phyloP scores from a whole-genome alignment of 2,888 invertebrate species.

The Panzeria rudis region DNA sequence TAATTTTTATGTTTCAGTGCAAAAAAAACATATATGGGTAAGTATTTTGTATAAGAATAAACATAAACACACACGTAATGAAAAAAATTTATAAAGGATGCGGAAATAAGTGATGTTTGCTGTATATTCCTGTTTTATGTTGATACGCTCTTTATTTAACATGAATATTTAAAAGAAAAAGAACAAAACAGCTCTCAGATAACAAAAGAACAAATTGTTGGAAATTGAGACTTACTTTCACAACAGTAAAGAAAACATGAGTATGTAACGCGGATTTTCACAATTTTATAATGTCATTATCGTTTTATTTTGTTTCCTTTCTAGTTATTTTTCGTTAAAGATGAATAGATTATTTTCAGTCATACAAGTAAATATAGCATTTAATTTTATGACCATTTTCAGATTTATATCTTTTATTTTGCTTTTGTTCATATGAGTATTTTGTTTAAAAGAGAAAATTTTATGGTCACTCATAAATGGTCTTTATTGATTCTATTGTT shows the following conservation, averaged over 20 bases:
- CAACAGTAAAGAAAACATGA: slow-evolving; percentile 16
- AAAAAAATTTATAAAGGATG: slow-evolving; percentile 32
- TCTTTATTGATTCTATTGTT: slow-evolving; percentile 66
- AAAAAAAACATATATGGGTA: background rate
- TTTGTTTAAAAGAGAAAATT: slow-evolving; percentile 35
- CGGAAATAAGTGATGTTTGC: slow-evolving; percentile 62
- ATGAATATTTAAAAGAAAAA: slow-evolving; percentile 2
- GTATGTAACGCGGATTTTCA: background rate
- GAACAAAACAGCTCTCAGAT: slow-evolving; percentile 54
- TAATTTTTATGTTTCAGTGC: slow-evolving; percentile 60
- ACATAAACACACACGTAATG: background rate
- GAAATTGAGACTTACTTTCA: slow-evolving; percentile 19
- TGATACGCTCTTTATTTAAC: slow-evolving; percentile 8
- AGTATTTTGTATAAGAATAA: slow-evolving; percentile 13
- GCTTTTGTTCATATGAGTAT: slow-evolving; percentile 13
- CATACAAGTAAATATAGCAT: slow-evolving; percentile 24
- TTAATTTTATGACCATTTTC: slow-evolving; percentile 68
- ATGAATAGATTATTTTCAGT: slow-evolving; percentile 42
- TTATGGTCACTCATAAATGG: slow-evolving; percentile 69
- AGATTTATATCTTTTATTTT: slow-evolving; percentile 61
- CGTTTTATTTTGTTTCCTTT: slow-evolving; percentile 40
- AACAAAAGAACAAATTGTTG: background rate
- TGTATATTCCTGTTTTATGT: slow-evolving; percentile 45
- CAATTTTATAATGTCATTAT: slow-evolving; percentile 62
- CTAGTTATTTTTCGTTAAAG: slow-evolving; percentile 20